Percentiles rank a stretch among this genome's conserved stretches.
These are phyloP conservation scores for Cercopithecus diana DNA, from an alignment of 2,797 vertebrate species.

Conservation along the genomic window DNA sequence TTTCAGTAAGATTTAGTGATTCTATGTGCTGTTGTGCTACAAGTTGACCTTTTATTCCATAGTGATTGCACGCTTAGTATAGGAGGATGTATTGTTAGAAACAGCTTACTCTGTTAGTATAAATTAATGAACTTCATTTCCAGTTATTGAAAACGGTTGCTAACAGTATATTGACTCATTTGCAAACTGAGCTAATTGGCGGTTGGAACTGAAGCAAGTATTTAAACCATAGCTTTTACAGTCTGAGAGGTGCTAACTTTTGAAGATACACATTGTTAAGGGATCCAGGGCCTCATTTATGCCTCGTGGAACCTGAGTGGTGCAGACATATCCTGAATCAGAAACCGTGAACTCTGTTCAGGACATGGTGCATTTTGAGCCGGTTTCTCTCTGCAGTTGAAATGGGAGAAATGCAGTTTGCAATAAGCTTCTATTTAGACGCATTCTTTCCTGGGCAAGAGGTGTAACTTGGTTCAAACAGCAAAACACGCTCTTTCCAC, in stretches of 20 bases:
- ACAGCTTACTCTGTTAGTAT: background rate
- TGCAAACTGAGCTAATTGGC: background rate
- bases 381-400: background rate
- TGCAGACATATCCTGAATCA: too few species aligned
- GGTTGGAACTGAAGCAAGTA: fast-evolving
- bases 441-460: background rate
- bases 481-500: background rate
- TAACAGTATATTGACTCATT: fast-evolving
- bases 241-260: fast-evolving
- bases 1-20: background rate
- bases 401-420: background rate
- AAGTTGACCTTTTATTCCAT: background rate
- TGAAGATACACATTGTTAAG: fast-evolving
- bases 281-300: fast-evolving
- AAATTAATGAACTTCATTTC: background rate
- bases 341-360: too few species aligned
- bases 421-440: fast-evolving
- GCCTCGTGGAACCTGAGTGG: fast-evolving
- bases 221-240: fast-evolving
- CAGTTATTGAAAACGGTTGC: background rate
- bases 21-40: fast-evolving
- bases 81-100: background rate
- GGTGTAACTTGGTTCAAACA: background rate
- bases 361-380: background rate
- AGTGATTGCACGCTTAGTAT: fast-evolving